These are phyloP conservation scores for Martes flavigula DNA, from an alignment of 2,797 vertebrate species.

Conservation along the genomic window DNA sequence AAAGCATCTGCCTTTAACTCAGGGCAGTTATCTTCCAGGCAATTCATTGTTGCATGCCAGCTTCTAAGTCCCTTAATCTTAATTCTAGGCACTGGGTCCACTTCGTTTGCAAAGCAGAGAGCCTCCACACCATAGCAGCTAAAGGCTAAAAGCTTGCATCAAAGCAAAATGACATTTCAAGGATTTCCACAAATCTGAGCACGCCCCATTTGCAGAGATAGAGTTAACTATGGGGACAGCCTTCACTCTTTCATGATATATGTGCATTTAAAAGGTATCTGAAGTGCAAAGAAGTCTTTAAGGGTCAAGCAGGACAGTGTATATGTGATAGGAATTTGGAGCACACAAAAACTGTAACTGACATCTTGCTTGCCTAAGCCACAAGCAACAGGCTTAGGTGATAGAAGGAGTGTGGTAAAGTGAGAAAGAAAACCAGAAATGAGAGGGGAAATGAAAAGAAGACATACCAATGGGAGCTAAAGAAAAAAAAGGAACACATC, in stretches of 20 bases:
- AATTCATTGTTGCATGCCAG: not conserved
- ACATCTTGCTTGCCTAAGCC: not conserved
- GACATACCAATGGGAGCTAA: not conserved
- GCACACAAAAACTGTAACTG: not conserved
- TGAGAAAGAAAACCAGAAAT: not conserved
- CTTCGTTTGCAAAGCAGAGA: not conserved
- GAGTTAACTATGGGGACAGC: not conserved
- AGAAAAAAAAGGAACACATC: not conserved
- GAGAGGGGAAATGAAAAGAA: not conserved
- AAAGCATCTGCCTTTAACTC: not conserved
- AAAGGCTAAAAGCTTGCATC: not conserved
- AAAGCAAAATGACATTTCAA: constrained; percentile 16
- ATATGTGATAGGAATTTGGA: not conserved
- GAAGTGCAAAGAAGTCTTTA: not conserved
- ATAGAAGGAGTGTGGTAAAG: not conserved
- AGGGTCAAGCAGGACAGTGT: not conserved
- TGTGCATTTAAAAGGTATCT: not conserved
- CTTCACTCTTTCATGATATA: not conserved
- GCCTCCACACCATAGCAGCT: not conserved
- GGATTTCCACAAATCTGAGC: not conserved
- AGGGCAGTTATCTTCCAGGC: not conserved
- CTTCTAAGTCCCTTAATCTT: not conserved
- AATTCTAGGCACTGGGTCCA: not conserved
- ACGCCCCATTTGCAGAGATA: not conserved
- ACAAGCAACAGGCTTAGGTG: not conserved